Evolutionary conservation across 1,140 invertebrate genomes (phyloP), one percentile per base, ranked within the genome.

Genomic region (Diprion similis): DNA sequence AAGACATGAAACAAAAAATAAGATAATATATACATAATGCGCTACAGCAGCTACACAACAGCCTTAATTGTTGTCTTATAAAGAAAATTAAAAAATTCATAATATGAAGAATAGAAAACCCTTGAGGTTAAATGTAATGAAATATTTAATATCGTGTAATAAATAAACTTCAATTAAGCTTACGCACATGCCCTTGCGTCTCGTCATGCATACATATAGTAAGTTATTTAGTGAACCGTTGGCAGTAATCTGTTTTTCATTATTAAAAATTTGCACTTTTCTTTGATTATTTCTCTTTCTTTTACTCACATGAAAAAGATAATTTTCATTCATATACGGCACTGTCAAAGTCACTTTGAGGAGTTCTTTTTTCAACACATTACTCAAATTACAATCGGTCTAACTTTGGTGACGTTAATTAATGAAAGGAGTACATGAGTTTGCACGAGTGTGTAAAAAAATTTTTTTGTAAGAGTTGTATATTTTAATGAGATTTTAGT

Each of bases 61-160:
- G 59, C 59, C 59, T 3, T 64, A 64, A 64, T 64, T 18, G 17
- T 64, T 64, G 59, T 64, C 13, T 64, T 1, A 3, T 64, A 7
- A 64, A 76, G n/a, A 46, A 73, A 77, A 77, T 79, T 79, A 73
- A 76, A 24, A 67, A 67, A 47, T 13, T 69, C 13, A 51, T 71
- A 48, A 71, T 71, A 71, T 71, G 59, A 71, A 47, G 18, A 70
- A 19, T 64, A 73, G 18, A 68, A 72, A 46, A 66, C 24, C 2
- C 24, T 47, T 67, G 78, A 37, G 24, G 24, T 4, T 78, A 76
- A 81, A 77, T 81, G 71, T 81, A 78, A 81, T 76, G 80, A 81
- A 78, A 79, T 79, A 81, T 79, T 81, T 81, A 82, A 79, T 78
- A 76, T 80, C 79, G 77, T 76, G 77, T 74, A 76, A 76, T 64